phyloP scores from a whole-genome alignment of 1,140 invertebrate species.

The Marisa cornuarietis region DNA sequence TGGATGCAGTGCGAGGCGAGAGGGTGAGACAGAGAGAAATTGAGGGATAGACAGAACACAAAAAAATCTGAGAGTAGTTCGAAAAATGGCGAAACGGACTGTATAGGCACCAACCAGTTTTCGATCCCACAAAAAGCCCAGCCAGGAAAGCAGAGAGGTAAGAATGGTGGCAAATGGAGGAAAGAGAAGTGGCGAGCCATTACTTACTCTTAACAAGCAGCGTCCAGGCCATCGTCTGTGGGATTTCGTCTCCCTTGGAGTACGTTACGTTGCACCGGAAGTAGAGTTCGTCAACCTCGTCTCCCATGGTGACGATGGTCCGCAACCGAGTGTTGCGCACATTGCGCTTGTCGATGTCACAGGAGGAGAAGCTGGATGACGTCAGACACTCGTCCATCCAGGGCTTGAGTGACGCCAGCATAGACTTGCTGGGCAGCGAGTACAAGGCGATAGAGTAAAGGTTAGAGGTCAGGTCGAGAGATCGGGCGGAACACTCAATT shows the following conservation, averaged over 20 bases:
- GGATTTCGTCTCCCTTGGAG: neutral
- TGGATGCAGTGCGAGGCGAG: no score
- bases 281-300: neutral
- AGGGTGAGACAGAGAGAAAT: no score
- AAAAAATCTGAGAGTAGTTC: no score
- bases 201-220: neutral
- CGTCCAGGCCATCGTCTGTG: neutral
- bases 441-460: slow-evolving; percentile 10
- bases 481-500: neutral
- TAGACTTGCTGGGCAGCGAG: neutral
- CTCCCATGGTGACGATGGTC: slow-evolving; percentile 7
- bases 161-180: no score
- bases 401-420: slow-evolving; percentile 1
- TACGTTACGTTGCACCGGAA: slow-evolving; percentile 10
- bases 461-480: neutral
- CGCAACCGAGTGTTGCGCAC: neutral
- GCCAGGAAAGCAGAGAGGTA: no score
- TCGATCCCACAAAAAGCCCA: no score
- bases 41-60: no score
- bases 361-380: slow-evolving; percentile 7
- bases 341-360: slow-evolving; percentile 12
- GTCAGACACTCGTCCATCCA: slow-evolving; percentile 20
- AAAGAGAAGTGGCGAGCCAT: no score
- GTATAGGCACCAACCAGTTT: no score
- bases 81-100: no score